phyloP scores from a whole-genome alignment of 1,140 invertebrate species.

The Macrobrachium nipponense region DNA sequence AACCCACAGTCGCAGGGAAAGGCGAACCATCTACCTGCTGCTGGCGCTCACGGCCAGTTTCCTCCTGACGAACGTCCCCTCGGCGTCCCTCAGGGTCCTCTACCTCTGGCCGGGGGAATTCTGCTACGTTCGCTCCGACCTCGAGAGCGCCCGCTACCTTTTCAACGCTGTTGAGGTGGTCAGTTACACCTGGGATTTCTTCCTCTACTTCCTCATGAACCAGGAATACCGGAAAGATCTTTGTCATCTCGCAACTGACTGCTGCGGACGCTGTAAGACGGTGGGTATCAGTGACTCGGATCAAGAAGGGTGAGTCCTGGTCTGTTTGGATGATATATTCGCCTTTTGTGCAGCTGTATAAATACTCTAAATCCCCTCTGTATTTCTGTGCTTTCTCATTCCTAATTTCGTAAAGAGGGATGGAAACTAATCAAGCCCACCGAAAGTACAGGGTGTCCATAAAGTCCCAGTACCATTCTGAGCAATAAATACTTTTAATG shows the following conservation, averaged over 20 bases:
- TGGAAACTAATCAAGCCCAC: too few species aligned
- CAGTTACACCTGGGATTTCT: constrained; percentile 49
- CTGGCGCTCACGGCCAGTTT: constrained; percentile 47
- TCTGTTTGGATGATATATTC: too few species aligned
- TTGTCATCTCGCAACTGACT: neutral
- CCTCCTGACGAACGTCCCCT: constrained; percentile 54
- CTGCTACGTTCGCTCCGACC: constrained; percentile 25
- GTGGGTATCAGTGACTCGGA: too few species aligned
- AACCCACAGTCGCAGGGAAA: neutral
- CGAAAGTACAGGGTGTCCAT: too few species aligned
- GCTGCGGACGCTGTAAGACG: neutral
- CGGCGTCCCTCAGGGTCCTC: constrained; percentile 23
- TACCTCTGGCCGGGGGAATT: constrained; percentile 17
- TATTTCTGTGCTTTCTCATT: too few species aligned
- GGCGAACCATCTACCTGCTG: constrained; percentile 38
- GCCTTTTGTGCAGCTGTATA: too few species aligned
- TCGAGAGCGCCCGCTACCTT: constrained; percentile 35
- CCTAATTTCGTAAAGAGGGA: too few species aligned
- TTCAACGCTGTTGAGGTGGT: constrained; percentile 53
- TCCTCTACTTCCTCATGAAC: constrained; percentile 61
- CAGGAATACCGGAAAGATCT: constrained; percentile 46
- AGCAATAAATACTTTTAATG: too few species aligned
- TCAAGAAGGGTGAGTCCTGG: too few species aligned
- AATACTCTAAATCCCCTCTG: too few species aligned
- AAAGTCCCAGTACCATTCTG: too few species aligned